Evolutionary conservation across 1,140 invertebrate species (phyloP).

Genomic region (Drosophila lacteicornis): DNA sequence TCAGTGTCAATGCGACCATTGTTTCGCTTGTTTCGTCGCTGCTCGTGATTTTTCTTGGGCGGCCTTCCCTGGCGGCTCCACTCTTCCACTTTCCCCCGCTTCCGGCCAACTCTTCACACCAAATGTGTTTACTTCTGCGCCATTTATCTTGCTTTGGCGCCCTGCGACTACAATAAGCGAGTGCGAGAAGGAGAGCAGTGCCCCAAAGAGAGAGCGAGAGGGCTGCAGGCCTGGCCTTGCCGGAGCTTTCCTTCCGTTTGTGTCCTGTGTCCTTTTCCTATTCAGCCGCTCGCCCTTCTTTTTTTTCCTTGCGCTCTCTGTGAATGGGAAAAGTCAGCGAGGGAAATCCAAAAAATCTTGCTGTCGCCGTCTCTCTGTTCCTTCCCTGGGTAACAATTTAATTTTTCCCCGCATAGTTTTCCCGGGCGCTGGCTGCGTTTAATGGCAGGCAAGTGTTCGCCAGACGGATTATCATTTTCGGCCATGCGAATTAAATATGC

Average conservation of each 20-base stretch:
- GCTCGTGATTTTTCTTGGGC: slow-evolving; percentile 59
- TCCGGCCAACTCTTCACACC: slow-evolving; percentile 63
- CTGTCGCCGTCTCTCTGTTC: slow-evolving; percentile 5
- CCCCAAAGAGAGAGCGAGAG: slow-evolving; percentile 3
- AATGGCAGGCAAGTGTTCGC: slow-evolving; percentile 37
- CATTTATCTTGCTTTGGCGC: slow-evolving; percentile 81
- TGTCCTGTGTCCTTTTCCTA: slow-evolving; percentile 22
- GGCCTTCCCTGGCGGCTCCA: slow-evolving; percentile 22
- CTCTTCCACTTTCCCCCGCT: slow-evolving; percentile 26
- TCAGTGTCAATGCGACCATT: slow-evolving; percentile 58
- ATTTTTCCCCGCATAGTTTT: slow-evolving; percentile 47
- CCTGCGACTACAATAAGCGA: slow-evolving; percentile 61
- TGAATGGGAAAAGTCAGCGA: slow-evolving; percentile 47
- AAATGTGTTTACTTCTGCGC: slow-evolving; percentile 78
- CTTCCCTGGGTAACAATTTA: slow-evolving; percentile 40
- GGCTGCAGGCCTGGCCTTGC: slow-evolving; percentile 24
- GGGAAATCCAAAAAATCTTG: slow-evolving; percentile 48
- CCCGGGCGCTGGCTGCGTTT: slow-evolving; percentile 27
- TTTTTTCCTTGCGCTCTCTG: background rate
- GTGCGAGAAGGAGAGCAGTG: background rate
- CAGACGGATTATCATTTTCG: slow-evolving; percentile 37
- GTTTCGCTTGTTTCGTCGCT: slow-evolving; percentile 53
- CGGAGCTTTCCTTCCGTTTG: slow-evolving; percentile 39
- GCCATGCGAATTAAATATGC: slow-evolving; percentile 40
- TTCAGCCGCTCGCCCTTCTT: slow-evolving; percentile 17